Evolutionary conservation across 2,797 vertebrate species (phyloP), one percentile per base, ranked within the genome.

Genomic region (Rhabdomys pumilio): DNA sequence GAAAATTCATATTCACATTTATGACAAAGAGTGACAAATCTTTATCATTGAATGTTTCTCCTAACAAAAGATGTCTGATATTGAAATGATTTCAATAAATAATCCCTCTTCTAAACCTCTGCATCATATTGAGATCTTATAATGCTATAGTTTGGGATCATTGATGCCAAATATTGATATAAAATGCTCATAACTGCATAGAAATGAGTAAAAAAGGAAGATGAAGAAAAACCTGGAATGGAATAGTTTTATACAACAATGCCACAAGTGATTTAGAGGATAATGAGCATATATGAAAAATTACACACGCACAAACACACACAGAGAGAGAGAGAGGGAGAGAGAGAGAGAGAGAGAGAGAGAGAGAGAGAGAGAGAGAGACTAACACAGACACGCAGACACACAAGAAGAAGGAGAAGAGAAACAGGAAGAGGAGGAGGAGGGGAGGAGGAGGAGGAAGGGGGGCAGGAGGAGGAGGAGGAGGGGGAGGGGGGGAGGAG

Each of bases 1-100:
- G 91, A 79, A 44, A 98, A 98, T 91, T 91, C 59, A 79, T 95
- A 94, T 50, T 20, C 63, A 96, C 26, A 84, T 96, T 96, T 97
- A 72, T 96, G 95, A 97, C 84, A 98, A 94, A 77, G 57, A 91
- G 89, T 96, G 96, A 96, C 92, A 98, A 93, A 97, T 72, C 86
- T 94, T 98, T 97, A 97, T 98, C 98, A 81, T 88, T n/a, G 34
- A 2, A 92, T 69, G 95, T 96, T 97, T 94, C 94, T 97, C 97
- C 95, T 97, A 97, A 97, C 0, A 0, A 95, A 89, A 96, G 96
- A 94, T 93, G 97, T 96, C 95, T 94, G 83, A 98, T 84, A 97
- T 96, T 91, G 63, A 96, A 98, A 97, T 97, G 38, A 98, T 98
- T 98, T 98, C 93, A 97, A 93, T 97, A 95, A 82, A 96, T 97